Evolutionary conservation across 2,888 invertebrate species (phyloP).

Genomic region (Parthenolecanium corni): DNA sequence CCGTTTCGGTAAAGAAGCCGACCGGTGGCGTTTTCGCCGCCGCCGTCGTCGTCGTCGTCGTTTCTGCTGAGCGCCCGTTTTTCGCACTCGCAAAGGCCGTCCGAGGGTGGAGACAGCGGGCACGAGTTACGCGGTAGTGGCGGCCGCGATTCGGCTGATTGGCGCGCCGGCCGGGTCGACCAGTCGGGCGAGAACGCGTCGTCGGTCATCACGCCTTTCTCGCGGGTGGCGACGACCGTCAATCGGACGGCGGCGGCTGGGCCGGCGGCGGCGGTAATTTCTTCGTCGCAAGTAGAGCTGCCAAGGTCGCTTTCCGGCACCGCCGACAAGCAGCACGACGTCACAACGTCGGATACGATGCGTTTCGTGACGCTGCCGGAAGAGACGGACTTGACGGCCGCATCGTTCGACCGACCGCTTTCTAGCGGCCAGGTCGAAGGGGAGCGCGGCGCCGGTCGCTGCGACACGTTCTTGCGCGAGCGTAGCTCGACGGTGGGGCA

Average conservation of each 20-base stretch:
- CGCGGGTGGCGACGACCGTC: neutral
- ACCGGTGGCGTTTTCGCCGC: neutral
- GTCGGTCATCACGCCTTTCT: constrained; percentile 20
- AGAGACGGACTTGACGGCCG: neutral
- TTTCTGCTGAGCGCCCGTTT: neutral
- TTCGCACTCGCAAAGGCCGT: constrained; percentile 19
- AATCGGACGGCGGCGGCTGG: constrained; percentile 19
- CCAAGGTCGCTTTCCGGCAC: neutral
- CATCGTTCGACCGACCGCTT: neutral
- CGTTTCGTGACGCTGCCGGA: neutral
- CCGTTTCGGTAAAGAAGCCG: constrained; percentile 6
- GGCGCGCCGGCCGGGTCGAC: neutral
- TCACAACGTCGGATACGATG: constrained; percentile 1
- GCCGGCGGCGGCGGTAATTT: constrained; percentile 28
- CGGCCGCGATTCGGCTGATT: neutral
- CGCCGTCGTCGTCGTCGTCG: neutral
- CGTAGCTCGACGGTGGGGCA: constrained; percentile 32
- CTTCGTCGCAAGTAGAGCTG: constrained; percentile 32
- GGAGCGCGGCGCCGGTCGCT: constrained; percentile 27
- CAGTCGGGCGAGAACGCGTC: neutral
- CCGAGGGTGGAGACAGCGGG: neutral
- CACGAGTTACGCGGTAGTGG: constrained; percentile 12
- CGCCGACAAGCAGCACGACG: constrained; percentile 3
- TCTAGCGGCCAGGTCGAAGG: neutral
- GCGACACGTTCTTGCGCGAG: constrained; percentile 35